Evolutionary conservation across 53 echinoderm and acorn worm species (phyloP), one percentile per base, ranked within the genome.

Genomic region (Paracentrotus lividus): DNA sequence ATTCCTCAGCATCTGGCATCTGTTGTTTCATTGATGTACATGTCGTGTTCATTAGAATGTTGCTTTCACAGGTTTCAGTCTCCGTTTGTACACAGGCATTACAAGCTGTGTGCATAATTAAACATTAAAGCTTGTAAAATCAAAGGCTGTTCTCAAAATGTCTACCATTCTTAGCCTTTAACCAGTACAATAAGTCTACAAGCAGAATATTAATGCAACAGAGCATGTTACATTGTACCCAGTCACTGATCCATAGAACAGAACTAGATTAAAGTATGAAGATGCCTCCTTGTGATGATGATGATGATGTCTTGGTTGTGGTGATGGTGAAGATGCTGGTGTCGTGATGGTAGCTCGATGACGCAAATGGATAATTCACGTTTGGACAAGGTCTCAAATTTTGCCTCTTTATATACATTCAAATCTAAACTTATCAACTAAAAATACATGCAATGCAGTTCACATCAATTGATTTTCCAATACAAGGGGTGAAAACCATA

Each of bases 301-400:
- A n/a, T 49, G 81, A 81, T 47, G 44, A 32, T 15, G 23, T 9
- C 8, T 32, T 36, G 69, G 42, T 43, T 42, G 21, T 77, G 43
- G 23, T 43, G 7, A 43, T 21, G 21, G 3, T 29, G 44, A 4
- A 6, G 44, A 77, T 26, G 44, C 6, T 38, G 23, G 3, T 20
- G 76, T 42, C 13, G 47, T 47, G 81, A 20, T 81, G 12, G 72
- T 72, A 72, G 72, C 47, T 47, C 14, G 44, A 81, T 8, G n/a
- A 10, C 4, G 8, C 81, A 45, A 81, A 81, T 81, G 81, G 81
- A 81, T 81, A 44, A 81, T 47, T 9, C 81, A 26, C 9, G 12
- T 23, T n/a, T 81, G 81, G 81, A 81, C 26, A 81, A 81, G 81
- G 81, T 47, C 81, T 81, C 81, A 81, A 81, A 81, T 81, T 6